A percentile compares a stretch with the other conserved stretches of the same genome.
Conservation (phyloP, 2,113 vertebrate genomes). For the Cariama cristata region DNA sequence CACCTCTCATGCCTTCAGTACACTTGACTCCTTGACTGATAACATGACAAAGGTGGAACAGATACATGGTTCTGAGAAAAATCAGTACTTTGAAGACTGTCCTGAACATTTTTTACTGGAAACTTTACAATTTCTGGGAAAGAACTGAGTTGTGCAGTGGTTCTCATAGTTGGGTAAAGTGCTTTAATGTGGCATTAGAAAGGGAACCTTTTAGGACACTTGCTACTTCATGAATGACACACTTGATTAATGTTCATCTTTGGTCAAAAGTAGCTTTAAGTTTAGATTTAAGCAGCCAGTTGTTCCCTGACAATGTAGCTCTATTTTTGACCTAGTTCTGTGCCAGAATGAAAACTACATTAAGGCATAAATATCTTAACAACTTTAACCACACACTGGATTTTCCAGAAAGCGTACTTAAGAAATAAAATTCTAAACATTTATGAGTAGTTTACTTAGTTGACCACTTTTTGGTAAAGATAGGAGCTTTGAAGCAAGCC, state of each 20-base stretch:
- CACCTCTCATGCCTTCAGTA: neutral
- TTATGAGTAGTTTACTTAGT: neutral
- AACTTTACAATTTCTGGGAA: neutral
- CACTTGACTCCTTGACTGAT: neutral
- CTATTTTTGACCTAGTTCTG: neutral
- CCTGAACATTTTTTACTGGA: neutral
- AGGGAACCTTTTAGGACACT: neutral
- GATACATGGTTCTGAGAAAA: neutral
- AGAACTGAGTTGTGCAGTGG: neutral
- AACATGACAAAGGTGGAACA: neutral
- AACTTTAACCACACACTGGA: neutral
- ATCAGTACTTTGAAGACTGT: neutral
- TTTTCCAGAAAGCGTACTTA: neutral
- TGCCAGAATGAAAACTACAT: neutral
- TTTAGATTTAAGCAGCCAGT: neutral
- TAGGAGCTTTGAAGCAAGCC: neutral
- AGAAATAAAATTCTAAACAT: neutral
- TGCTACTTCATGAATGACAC: neutral
- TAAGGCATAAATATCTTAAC: neutral
- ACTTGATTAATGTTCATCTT: neutral
- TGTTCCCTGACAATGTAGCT: neutral
- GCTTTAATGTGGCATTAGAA: neutral
- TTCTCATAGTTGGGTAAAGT: neutral
- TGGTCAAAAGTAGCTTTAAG: neutral
- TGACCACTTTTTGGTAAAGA: neutral